Conservation (phyloP, 2,797 vertebrate species). For the Phrynocephalus forsythii region DNA sequence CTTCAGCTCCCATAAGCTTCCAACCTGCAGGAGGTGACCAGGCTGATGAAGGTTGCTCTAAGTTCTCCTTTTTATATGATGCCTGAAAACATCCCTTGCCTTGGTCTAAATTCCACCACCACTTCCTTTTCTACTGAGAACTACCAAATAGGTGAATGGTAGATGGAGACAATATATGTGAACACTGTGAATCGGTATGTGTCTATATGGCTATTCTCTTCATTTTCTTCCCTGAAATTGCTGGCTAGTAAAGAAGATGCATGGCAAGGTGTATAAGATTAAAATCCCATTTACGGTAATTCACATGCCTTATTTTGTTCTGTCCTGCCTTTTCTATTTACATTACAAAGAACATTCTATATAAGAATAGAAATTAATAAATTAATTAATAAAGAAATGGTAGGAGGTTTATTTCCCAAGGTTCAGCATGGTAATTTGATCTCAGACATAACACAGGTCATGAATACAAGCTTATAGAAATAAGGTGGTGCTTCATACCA, state of each 20-base stretch:
- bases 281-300: slow-evolving; percentile 33
- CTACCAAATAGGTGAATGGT: slow-evolving; percentile 25
- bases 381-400: too few relatives aligned
- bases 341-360: neutral
- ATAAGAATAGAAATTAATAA: neutral
- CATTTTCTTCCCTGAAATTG: slow-evolving; percentile 54
- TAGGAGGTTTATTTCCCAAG: neutral
- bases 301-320: neutral
- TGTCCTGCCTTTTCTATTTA: neutral
- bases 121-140: slow-evolving; percentile 24
- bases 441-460: neutral
- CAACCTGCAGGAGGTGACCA: neutral
- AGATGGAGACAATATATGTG: slow-evolving; percentile 32
- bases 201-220: slow-evolving; percentile 46
- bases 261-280: slow-evolving; percentile 29
- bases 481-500: neutral
- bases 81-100: neutral
- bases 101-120: slow-evolving; percentile 15
- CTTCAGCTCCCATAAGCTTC: neutral
- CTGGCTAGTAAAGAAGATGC: slow-evolving; percentile 45
- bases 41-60: neutral
- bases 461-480: neutral
- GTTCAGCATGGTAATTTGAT: neutral
- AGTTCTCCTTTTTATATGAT: neutral
- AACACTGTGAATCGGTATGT: slow-evolving; percentile 23